Conservation (phyloP, 2,113 vertebrate genomes). For the Dasyprocta punctata region DNA sequence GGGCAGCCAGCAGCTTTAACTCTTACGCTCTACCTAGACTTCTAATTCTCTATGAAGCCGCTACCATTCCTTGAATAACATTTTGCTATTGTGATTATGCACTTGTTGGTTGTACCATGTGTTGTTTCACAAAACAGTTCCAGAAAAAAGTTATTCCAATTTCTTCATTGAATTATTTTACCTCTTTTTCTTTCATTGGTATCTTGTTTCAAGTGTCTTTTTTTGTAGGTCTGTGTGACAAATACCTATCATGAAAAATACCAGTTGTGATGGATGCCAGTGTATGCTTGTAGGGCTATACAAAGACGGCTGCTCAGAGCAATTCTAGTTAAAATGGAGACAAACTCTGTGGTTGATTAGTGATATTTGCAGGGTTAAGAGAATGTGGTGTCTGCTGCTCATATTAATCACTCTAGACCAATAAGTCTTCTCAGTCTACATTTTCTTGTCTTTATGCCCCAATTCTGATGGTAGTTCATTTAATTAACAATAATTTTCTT, state of each 20-base stretch:
- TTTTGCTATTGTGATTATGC: background rate
- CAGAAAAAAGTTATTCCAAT: background rate
- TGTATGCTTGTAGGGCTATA: background rate
- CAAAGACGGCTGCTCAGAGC: background rate
- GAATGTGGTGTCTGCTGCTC: background rate
- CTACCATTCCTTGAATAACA: background rate
- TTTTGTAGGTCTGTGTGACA: background rate
- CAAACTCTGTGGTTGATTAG: background rate
- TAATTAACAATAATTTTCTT: background rate
- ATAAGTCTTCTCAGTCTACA: background rate
- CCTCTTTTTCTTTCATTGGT: background rate
- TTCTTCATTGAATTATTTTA: background rate
- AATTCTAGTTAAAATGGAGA: background rate
- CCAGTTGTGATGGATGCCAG: background rate
- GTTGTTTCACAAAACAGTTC: background rate
- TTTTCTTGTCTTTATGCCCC: background rate
- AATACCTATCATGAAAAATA: conserved; percentile 7
- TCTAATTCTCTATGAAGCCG: background rate
- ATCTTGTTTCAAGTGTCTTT: background rate
- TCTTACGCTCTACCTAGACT: background rate
- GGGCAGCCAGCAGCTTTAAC: background rate
- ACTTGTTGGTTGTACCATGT: background rate
- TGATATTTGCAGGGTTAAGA: background rate
- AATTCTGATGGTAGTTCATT: background rate
- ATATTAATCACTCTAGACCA: background rate